Conservation (phyloP, 2,888 invertebrate genomes). For the Ochlodes sylvanus region DNA sequence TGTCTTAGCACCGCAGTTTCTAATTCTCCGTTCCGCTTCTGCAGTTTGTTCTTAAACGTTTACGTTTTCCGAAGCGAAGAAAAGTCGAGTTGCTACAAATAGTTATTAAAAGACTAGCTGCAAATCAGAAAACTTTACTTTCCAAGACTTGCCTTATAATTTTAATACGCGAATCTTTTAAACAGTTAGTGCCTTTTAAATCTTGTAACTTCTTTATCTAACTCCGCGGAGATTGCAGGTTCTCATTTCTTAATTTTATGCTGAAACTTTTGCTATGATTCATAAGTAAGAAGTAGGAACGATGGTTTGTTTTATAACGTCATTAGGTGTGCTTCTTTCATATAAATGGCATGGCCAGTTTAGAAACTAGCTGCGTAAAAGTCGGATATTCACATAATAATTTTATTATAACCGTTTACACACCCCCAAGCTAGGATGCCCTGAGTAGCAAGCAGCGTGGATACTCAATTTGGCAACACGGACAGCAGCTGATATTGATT, state of each 20-base stretch:
- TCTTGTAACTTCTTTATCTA: conserved; percentile 30
- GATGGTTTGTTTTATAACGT: conserved; percentile 5
- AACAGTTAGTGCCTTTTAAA: conserved; percentile 30
- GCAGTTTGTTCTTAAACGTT: neutral
- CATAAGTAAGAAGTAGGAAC: conserved; percentile 5
- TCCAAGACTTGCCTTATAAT: conserved; percentile 25
- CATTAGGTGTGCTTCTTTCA: neutral
- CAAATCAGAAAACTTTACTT: conserved; percentile 27
- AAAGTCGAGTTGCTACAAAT: neutral
- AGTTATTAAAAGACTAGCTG: conserved; percentile 12
- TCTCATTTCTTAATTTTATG: conserved; percentile 24
- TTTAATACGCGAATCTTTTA: conserved; percentile 24
- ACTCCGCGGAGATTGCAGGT: conserved; percentile 21
- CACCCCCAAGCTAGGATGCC: too few relatives aligned
- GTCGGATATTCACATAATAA: too few relatives aligned
- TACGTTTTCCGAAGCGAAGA: neutral
- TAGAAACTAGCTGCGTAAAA: neutral
- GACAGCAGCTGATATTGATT: too few relatives aligned
- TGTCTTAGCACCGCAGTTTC: neutral
- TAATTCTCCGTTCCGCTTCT: neutral
- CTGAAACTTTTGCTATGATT: conserved; percentile 15
- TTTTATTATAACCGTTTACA: too few relatives aligned
- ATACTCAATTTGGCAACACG: too few relatives aligned
- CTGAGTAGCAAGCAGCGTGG: too few relatives aligned
- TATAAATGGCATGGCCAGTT: neutral